Conservation (phyloP, 2,888 invertebrate genomes). For the Branchellion lobata region DNA sequence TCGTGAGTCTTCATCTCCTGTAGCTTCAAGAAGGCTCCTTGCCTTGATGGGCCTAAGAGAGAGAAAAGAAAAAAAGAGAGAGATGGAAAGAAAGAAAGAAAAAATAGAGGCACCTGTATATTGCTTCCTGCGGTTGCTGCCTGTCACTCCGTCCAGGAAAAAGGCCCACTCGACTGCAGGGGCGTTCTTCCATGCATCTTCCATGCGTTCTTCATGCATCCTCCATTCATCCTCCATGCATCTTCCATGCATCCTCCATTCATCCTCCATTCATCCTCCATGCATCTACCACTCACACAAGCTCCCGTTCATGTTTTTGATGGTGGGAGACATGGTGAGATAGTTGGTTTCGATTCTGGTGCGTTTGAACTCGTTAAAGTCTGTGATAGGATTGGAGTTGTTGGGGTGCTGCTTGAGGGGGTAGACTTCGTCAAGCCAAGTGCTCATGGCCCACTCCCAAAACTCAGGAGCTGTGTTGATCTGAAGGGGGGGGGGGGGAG, state of each 20-base stretch:
- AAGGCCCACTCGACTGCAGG: slow-evolving; percentile 28
- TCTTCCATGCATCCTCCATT: too few species aligned
- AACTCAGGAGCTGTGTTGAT: slow-evolving; percentile 4
- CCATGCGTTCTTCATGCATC: background rate
- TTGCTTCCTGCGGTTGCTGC: background rate
- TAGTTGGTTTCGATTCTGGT: background rate
- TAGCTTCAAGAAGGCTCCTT: too few species aligned
- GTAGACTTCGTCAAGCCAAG: slow-evolving; percentile 20
- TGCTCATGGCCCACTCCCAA: slow-evolving; percentile 9
- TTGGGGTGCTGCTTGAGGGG: background rate
- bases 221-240: too few species aligned
- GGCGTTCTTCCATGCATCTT: background rate
- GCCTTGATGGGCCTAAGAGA: too few species aligned
- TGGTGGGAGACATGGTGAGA: background rate
- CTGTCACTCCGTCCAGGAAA: slow-evolving; percentile 5
- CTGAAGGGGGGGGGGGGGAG: too few species aligned
- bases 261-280: background rate
- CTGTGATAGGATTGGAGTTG: background rate
- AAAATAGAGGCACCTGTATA: background rate
- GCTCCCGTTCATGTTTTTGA: slow-evolving; percentile 6
- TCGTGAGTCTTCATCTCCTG: background rate
- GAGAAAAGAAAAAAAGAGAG: too few species aligned
- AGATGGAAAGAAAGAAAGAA: background rate
- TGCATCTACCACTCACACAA: background rate
- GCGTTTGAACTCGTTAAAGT: background rate